Evolutionary conservation across 1,140 invertebrate genomes (phyloP).

Genomic region (Sinella curviseta): DNA sequence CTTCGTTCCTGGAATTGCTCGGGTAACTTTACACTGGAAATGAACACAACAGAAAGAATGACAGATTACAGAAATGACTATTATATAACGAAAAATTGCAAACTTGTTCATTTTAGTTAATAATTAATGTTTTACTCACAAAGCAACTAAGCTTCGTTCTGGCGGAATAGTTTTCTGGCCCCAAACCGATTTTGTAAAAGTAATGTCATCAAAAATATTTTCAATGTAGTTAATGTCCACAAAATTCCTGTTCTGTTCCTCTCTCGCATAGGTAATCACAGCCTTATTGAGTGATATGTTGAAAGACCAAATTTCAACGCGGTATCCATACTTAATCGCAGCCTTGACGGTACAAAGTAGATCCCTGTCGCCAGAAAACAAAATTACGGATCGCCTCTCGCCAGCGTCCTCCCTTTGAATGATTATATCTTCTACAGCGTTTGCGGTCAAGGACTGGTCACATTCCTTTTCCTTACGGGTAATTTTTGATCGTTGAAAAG

Average conservation of each 20-base stretch:
- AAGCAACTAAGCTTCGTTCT: conserved; percentile 33
- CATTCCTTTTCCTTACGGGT: conserved; percentile 36
- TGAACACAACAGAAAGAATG: too few relatives aligned
- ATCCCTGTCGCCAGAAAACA: conserved; percentile 41
- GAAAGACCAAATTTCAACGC: conserved; percentile 42
- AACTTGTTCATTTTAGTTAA: too few relatives aligned
- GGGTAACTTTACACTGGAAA: neutral
- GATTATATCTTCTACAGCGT: conserved; percentile 37
- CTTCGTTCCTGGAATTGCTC: neutral
- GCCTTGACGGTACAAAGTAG: conserved; percentile 33
- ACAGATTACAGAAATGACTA: too few relatives aligned
- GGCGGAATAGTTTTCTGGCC: conserved; percentile 23
- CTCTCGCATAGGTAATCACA: neutral
- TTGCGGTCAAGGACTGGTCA: conserved; percentile 34
- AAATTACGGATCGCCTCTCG: conserved; percentile 2
- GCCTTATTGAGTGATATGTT: conserved; percentile 31
- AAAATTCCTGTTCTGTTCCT: neutral
- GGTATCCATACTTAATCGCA: conserved; percentile 36
- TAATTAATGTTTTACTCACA: conserved; percentile 26
- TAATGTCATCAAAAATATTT: conserved; percentile 37
- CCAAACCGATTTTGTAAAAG: conserved; percentile 27
- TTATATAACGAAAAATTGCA: too few relatives aligned
- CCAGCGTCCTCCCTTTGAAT: neutral
- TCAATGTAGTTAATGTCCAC: conserved; percentile 40
- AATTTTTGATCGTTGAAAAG: conserved; percentile 31